phyloP scores from a whole-genome alignment of 2,797 vertebrate species.

The Enteromius radiatus region DNA sequence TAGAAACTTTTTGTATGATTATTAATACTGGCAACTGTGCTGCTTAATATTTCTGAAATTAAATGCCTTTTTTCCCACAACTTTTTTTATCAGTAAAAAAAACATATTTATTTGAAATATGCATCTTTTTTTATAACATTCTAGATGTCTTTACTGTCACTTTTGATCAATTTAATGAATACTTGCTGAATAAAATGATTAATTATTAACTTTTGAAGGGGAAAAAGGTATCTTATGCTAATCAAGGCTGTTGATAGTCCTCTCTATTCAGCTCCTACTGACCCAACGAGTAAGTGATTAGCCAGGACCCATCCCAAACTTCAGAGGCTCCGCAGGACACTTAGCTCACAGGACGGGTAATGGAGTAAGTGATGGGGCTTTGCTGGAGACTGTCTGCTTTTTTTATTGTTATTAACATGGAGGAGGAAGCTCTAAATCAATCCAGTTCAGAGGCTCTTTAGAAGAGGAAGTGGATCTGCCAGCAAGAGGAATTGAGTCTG shows the following conservation, averaged over 20 bases:
- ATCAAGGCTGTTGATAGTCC: neutral
- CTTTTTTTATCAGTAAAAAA: neutral
- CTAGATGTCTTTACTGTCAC: neutral
- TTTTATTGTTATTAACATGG: conserved; percentile 65
- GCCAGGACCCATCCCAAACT: conserved; percentile 24
- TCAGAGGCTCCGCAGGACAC: conserved; percentile 71
- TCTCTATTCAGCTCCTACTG: neutral
- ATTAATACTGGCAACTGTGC: neutral
- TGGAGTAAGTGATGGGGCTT: conserved; percentile 66
- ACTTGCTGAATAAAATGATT: neutral
- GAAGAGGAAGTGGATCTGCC: conserved; percentile 69
- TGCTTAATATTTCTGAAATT: neutral
- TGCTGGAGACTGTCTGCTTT: conserved; percentile 67
- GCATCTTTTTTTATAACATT: neutral
- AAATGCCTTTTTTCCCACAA: neutral
- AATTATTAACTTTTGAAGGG: neutral
- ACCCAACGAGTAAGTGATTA: conserved; percentile 1
- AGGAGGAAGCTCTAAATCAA: conserved; percentile 78
- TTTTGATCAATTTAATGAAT: neutral
- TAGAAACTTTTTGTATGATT: too few relatives aligned
- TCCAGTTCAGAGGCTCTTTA: conserved; percentile 67
- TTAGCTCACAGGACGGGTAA: conserved; percentile 70
- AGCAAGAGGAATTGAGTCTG: conserved; percentile 75
- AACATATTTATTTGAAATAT: neutral
- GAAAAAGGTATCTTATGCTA: too few relatives aligned